Evolutionary conservation across 2,888 invertebrate species (phyloP).

Genomic region (Onthophagus sagittarius): DNA sequence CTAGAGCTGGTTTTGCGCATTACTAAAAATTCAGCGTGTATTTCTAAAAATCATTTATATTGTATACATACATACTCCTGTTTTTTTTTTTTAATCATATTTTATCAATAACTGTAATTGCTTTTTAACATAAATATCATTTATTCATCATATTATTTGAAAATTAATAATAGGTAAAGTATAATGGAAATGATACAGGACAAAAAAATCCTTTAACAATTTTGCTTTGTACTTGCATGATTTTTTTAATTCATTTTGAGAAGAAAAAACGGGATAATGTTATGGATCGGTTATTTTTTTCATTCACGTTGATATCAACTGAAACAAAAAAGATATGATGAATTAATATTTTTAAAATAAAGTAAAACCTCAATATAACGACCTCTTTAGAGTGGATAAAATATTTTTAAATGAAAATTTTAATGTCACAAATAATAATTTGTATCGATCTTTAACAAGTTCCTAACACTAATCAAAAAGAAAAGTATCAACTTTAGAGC

Average conservation of each 20-base stretch:
- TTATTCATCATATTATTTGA: neutral
- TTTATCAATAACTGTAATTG: neutral
- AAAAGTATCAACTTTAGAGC: too few relatives aligned
- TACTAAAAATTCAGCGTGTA: neutral
- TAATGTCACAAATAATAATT: too few relatives aligned
- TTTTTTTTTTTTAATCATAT: neutral
- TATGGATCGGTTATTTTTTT: neutral
- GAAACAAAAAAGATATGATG: constrained; percentile 34
- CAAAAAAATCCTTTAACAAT: neutral
- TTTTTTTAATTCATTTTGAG: neutral
- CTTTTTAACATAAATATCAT: neutral
- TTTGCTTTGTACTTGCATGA: neutral
- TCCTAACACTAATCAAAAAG: too few relatives aligned
- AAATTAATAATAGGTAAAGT: neutral
- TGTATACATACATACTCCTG: neutral
- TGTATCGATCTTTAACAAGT: too few relatives aligned
- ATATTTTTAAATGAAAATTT: too few relatives aligned
- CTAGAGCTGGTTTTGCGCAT: neutral
- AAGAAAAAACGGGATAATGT: neutral
- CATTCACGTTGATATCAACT: constrained; percentile 50
- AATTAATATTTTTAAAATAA: constrained; percentile 3
- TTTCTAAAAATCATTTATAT: neutral
- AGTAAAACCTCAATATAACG: constrained; percentile 2
- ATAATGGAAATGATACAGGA: neutral
- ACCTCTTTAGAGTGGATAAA: too few relatives aligned